A percentile compares a stretch with the other conserved stretches of the same genome.
These are phyloP conservation scores for Microcebus jonahi DNA, from an alignment of 2,113 vertebrate species.

Conservation along the genomic window DNA sequence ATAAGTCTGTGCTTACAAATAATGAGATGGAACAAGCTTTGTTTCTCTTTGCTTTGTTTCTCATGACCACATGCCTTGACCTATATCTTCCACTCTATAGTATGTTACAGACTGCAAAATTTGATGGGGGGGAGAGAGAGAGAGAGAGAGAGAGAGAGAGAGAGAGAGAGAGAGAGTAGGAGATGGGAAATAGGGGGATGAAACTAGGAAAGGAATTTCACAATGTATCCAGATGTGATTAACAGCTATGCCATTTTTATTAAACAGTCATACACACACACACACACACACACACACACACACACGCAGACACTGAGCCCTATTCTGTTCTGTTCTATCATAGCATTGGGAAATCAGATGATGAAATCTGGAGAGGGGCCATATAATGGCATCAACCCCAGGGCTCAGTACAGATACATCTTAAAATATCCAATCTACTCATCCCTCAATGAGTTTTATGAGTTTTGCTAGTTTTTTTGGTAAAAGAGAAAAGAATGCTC, in stretches of 20 bases:
- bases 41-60: neutral
- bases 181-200: rapidly evolving
- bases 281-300: neutral
- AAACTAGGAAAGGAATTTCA: neutral
- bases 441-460: neutral
- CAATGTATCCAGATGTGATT: neutral
- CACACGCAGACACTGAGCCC: no score
- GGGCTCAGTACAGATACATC: neutral
- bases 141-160: no score
- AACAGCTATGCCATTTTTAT: neutral
- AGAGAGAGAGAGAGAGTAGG: neutral
- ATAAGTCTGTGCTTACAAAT: neutral
- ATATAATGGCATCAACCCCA: neutral
- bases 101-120: neutral
- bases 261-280: neutral
- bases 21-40: neutral
- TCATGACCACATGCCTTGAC: neutral
- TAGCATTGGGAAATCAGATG: neutral
- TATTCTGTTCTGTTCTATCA: neutral
- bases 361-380: neutral
- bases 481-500: neutral
- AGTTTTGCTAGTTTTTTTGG: neutral
- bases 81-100: neutral
- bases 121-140: neutral
- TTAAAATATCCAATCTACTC: neutral